Base-by-base conservation (phyloP, 2,797 vertebrate species). In the Fistularia tabacaria region DNA sequence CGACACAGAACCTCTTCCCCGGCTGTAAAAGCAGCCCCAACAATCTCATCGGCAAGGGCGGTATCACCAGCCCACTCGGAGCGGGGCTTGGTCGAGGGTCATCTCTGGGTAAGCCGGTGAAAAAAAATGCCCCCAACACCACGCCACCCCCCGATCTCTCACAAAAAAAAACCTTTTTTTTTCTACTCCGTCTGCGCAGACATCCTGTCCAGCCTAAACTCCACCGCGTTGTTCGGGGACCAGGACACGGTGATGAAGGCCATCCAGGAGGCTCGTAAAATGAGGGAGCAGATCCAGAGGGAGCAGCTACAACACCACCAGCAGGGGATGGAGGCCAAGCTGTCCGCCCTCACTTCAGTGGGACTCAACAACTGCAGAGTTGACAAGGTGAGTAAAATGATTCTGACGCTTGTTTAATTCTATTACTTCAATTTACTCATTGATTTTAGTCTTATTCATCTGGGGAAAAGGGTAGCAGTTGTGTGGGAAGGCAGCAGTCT, bases 241-340 rank as follows among this genome's bases (percentile, higher is more conserved):
- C 97, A 99, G 94, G 97, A 99, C 66, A 96, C 97, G 38, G 97
- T 99, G 85, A 93, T 99, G 97, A 99, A 99, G 92, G 97, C 97
- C 79, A 99, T 99, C 82, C 97, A 99, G 84, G 97, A 99, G 84
- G 97, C 97, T 54, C 92, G 97, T 64, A 99, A 99, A 87, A 99
- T 99, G 97, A 91, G 96, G 88, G 97, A 99, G 84, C 96, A 99
- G 89, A 96, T 99, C 83, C 97, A 98, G 89, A 87, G 94, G 71
- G 94, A 97, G 84, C 94, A 96, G 88, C 90, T 89, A 77, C 93
- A 93, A 47, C 93, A 94, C 69, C 94, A 93, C 80, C 94, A 96
- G 0, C 95, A 97, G 66, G 87, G 93, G 60, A 90, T 97, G 70
- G 96, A 99, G 52, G 94, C 93, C 50, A 99, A 99, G 81, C 87